Percentiles rank a stretch among this genome's conserved stretches.
phyloP scores from a whole-genome alignment of 2,113 vertebrate genomes.

The Oriolus oriolus region DNA sequence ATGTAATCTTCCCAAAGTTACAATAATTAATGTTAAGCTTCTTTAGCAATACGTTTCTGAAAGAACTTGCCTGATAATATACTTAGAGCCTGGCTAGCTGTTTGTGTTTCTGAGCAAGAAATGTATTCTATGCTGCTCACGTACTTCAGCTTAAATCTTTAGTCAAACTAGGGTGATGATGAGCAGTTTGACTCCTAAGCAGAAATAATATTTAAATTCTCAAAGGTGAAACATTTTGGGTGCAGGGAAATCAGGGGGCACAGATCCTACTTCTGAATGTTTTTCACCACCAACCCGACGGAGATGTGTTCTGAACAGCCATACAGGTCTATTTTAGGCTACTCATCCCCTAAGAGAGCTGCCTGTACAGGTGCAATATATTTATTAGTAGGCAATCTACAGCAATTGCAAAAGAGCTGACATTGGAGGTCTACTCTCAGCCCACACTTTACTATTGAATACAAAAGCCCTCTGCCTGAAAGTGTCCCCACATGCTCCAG shows the following conservation, averaged over 20 bases:
- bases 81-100: conserved; percentile 93
- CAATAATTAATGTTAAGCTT: conserved; percentile 99
- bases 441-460: background rate
- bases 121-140: conserved; percentile 84
- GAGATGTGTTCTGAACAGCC: background rate
- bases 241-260: background rate
- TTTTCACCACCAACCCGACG: background rate
- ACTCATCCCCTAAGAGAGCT: background rate
- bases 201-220: conserved; percentile 72
- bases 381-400: background rate
- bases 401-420: background rate
- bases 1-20: conserved; percentile 99
- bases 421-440: background rate
- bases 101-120: conserved; percentile 89
- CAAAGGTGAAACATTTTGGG: conserved; percentile 51
- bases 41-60: conserved; percentile 99
- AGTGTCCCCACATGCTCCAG: background rate
- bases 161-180: conserved; percentile 88
- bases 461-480: background rate
- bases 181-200: conserved; percentile 79
- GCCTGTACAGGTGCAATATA: background rate
- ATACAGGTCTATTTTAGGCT: background rate
- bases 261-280: background rate
- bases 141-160: conserved; percentile 90
- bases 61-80: conserved; percentile 98